A percentile compares a stretch with the other conserved stretches of the same genome.
Conservation (phyloP, 2,797 vertebrate genomes). For the Acrossocheilus fasciatus region DNA sequence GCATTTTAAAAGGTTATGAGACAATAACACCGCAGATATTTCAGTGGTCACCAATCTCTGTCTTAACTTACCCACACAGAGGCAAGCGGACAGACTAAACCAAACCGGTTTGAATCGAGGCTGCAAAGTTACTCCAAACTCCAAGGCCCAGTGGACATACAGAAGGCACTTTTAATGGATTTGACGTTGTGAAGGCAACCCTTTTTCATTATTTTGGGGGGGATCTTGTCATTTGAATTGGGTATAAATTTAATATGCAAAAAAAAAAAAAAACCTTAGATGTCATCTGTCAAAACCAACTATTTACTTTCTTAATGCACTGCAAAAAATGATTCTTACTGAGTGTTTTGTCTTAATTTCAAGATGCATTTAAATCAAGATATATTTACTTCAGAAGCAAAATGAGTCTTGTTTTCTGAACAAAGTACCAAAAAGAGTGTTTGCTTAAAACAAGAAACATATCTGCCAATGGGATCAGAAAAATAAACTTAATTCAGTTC, state of each 20-base stretch:
- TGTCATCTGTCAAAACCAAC: background rate
- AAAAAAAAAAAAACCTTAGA: background rate
- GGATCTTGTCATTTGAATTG: background rate
- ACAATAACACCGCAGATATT: constrained; percentile 57
- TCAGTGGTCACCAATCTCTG: constrained; percentile 64
- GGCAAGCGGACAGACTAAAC: constrained; percentile 60
- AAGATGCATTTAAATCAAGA: background rate
- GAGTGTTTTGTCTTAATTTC: background rate
- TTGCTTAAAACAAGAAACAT: background rate
- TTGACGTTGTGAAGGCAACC: constrained; percentile 74
- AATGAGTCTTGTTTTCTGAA: background rate
- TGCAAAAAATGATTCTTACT: background rate
- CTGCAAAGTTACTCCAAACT: constrained; percentile 68
- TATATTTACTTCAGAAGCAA: background rate
- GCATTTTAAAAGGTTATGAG: constrained; percentile 47
- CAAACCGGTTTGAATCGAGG: background rate
- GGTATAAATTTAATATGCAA: background rate
- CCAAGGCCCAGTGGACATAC: constrained; percentile 78
- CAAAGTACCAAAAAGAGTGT: background rate
- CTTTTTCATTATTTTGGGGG: constrained; percentile 59
- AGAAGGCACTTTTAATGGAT: constrained; percentile 84
- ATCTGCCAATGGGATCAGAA: background rate
- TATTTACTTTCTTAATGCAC: background rate
- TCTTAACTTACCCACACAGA: constrained; percentile 67
- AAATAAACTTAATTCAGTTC: background rate